A percentile compares a stretch with the other conserved stretches of the same genome.
Evolutionary conservation across 2,113 vertebrate species (phyloP).

Genomic region (Calypte anna): DNA sequence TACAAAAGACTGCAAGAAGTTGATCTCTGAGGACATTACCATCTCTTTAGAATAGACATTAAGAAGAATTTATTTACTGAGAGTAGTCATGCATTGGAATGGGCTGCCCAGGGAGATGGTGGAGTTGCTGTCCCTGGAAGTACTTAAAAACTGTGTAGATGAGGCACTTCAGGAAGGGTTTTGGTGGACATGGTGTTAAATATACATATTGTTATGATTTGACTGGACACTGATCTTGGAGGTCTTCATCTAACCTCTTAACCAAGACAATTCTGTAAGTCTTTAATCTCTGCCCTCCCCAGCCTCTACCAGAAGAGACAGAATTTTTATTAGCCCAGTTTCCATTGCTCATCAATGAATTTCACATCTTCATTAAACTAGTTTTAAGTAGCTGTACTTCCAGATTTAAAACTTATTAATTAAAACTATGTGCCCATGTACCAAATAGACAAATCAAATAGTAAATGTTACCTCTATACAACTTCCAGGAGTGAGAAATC

Average conservation of each 20-base stretch:
- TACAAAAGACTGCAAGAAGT: conserved; percentile 15
- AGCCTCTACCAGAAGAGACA: conserved; percentile 34
- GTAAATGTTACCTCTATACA: conserved; percentile 53
- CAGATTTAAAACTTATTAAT: conserved; percentile 70
- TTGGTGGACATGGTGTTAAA: too few species aligned
- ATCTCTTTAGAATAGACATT: not conserved
- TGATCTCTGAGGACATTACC: conserved; percentile 33
- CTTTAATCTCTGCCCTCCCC: too few species aligned
- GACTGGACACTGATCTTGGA: too few species aligned
- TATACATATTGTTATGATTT: too few species aligned
- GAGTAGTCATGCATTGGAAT: too few species aligned
- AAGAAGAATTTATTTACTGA: too few species aligned
- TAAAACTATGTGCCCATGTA: conserved; percentile 50
- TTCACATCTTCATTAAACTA: conserved; percentile 71
- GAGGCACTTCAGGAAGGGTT: too few species aligned
- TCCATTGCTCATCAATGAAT: conserved; percentile 71
- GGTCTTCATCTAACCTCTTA: too few species aligned
- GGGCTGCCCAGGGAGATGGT: too few species aligned
- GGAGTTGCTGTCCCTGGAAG: too few species aligned
- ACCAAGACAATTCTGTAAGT: too few species aligned
- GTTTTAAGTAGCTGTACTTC: conserved; percentile 70
- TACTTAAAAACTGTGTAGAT: too few species aligned
- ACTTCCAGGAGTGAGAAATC: conserved; percentile 29
- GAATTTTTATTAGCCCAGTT: conserved; percentile 74
- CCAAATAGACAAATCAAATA: conserved; percentile 65